Evolutionary conservation across 2,888 invertebrate genomes (phyloP), one percentile per base, ranked within the genome.

Genomic region (Rhagonycha lutea): DNA sequence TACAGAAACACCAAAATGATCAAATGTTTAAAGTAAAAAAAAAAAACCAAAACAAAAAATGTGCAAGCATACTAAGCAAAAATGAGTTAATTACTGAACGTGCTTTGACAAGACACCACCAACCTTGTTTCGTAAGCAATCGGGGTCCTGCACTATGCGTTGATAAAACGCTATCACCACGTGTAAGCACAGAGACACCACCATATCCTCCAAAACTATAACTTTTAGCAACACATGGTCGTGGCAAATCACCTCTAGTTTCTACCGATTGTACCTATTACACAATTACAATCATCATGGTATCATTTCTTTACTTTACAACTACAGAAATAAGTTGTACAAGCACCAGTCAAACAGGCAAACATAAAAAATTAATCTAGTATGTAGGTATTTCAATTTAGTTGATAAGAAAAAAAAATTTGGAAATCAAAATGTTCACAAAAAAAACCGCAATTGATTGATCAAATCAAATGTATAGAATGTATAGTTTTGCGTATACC

Each of bases 121-220:
- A 81, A 94, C 94, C 94, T 90, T 96, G 95, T 84, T 95, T 93
- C 78, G 94, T 94, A 70, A 95, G 91, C 74, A 94, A 89, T 14
- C 94, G 87, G 29, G 91, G 88, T 12, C 91, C 90, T 10, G 90
- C 90, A 83, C 92, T 92, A 82, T 92, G 91, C 32, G 91, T 92
- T 18, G 92, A 92, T 79, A 91, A 89, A 61, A 91, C 89, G 81
- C 92, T 92, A 82, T 93, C 94, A 9, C 92, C 92, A 32, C 93
- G 90, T 14, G 87, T 87, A 3, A 90, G 83, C 14, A 87, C 86
- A 24, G 90, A 88, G 82, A 89, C 88, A 71, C 85, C 91, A 12
- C 92, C 92, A 85, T 95, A 95, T 2, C 95, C 96, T 11, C 95
- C 96, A 84, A 97, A 97, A 87, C 96, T 96, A 89, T 95, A 96